A percentile compares a stretch with the other conserved stretches of the same genome.
Conservation (phyloP, 2,113 vertebrate species). For the Mustelus asterias region DNA sequence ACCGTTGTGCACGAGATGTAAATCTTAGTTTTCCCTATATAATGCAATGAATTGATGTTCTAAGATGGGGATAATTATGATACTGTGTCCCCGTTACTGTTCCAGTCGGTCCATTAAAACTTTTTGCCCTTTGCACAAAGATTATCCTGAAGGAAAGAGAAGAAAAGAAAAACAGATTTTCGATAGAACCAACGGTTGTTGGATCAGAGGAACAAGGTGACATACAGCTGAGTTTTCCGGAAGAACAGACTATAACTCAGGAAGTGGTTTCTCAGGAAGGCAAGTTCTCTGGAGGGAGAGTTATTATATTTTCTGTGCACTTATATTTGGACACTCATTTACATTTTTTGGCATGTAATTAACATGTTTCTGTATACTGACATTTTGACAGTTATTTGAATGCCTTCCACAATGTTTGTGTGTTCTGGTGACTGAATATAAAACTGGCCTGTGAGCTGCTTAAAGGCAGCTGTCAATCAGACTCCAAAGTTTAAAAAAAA, state of each 20-base stretch:
- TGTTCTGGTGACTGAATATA: not conserved
- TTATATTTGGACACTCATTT: not conserved
- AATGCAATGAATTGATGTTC: not conserved
- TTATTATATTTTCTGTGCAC: not conserved
- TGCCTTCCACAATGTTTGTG: not conserved
- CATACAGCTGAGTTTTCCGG: constrained; percentile 63
- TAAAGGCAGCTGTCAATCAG: not conserved
- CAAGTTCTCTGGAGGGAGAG: constrained; percentile 43
- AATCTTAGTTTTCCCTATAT: not conserved
- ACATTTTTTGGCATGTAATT: not conserved
- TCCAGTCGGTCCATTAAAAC: not conserved
- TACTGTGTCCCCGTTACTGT: not conserved
- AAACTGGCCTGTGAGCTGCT: not conserved
- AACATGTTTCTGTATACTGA: no score
- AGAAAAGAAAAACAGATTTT: constrained; percentile 85
- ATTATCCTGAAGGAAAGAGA: constrained; percentile 96
- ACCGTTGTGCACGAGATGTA: no score
- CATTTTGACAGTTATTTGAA: not conserved
- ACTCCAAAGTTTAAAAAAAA: no score
- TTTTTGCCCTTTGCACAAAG: constrained; percentile 53
- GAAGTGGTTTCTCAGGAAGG: constrained; percentile 86
- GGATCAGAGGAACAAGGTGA: constrained; percentile 76
- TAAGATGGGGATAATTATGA: not conserved
- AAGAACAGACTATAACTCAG: constrained; percentile 64
- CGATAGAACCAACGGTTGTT: constrained; percentile 66